Conservation (phyloP, 2,113 vertebrate genomes). For the Gymnarchus niloticus region DNA sequence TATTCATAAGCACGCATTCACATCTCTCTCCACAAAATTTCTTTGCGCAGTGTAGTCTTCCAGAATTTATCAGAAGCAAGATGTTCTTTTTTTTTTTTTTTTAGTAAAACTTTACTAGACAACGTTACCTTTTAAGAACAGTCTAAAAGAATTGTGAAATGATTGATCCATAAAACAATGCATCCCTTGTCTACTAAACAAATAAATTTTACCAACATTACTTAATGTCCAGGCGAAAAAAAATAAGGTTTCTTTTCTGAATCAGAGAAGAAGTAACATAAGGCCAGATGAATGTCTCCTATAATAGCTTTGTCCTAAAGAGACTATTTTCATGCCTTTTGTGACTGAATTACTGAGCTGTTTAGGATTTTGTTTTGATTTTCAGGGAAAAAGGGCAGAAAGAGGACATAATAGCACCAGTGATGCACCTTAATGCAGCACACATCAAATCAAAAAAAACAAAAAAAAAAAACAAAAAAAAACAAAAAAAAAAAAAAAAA, state of each 20-base stretch:
- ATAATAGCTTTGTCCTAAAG: neutral
- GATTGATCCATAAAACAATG: slow-evolving; percentile 11
- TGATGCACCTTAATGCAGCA: slow-evolving; percentile 58
- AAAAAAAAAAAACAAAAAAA: slow-evolving; percentile 45
- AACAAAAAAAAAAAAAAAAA: slow-evolving; percentile 49
- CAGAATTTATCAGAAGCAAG: slow-evolving; percentile 7
- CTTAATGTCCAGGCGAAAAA: neutral
- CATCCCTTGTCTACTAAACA: slow-evolving; percentile 8
- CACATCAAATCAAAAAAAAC: slow-evolving; percentile 52
- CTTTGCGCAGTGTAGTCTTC: slow-evolving; percentile 8
- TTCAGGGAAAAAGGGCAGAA: slow-evolving; percentile 30
- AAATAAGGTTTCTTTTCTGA: neutral
- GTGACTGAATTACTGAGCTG: neutral
- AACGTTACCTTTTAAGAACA: slow-evolving; percentile 19
- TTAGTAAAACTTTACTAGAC: slow-evolving; percentile 50
- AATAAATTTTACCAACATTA: slow-evolving; percentile 8
- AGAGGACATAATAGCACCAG: slow-evolving; percentile 30
- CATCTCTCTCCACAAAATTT: neutral
- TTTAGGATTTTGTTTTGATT: slow-evolving; percentile 19
- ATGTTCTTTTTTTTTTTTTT: neutral
- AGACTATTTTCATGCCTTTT: neutral
- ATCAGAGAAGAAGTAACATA: neutral
- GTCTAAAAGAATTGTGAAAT: slow-evolving; percentile 8
- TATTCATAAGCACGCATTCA: neutral
- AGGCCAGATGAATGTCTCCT: neutral